Evolutionary conservation across 64 coral and sea anemone species (phyloP).

Genomic region (Stylophora pistillata): DNA sequence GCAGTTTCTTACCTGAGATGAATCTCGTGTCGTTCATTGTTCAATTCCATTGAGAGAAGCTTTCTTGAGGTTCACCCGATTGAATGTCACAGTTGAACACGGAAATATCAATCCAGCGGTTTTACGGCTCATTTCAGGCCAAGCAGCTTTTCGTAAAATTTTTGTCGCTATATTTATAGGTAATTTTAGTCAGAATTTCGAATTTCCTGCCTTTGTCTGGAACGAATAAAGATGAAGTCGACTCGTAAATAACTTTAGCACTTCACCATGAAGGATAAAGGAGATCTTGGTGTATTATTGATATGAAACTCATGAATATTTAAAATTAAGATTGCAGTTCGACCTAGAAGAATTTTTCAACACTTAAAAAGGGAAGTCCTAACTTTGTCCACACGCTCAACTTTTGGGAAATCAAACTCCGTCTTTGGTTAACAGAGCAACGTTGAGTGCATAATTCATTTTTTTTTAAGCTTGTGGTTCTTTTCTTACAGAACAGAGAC

Average conservation of each 20-base stretch:
- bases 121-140: background rate
- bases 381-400: too few species aligned
- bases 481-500: too few species aligned
- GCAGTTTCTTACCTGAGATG: background rate
- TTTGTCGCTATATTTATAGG: background rate
- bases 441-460: too few species aligned
- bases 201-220: background rate
- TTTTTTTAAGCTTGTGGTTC: too few species aligned
- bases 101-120: background rate
- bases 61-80: background rate
- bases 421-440: too few species aligned
- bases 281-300: conserved; percentile 31
- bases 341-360: background rate
- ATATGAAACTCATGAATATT: conserved; percentile 22
- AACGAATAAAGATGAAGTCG: background rate
- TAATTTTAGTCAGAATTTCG: background rate
- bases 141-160: background rate
- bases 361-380: too few species aligned
- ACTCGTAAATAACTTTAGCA: background rate
- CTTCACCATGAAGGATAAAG: conserved; percentile 12
- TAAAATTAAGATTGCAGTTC: background rate
- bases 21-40: background rate
- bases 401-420: too few species aligned
- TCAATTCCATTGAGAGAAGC: conserved; percentile 42
- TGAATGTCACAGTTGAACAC: background rate